These are phyloP conservation scores for Orgyia antiqua DNA, from an alignment of 2,888 invertebrate species.

Conservation along the genomic window DNA sequence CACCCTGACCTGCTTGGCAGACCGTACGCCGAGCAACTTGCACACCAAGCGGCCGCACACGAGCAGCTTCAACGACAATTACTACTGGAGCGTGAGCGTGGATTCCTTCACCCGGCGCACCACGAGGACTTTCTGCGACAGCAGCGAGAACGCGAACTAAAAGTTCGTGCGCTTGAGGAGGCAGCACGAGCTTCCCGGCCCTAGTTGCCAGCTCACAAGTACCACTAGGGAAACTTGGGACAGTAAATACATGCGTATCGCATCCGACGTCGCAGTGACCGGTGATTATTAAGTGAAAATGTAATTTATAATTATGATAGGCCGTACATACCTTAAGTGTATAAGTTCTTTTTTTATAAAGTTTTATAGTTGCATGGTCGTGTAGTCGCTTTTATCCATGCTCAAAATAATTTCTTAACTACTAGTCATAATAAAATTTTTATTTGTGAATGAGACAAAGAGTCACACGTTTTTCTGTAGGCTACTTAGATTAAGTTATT, in stretches of 20 bases:
- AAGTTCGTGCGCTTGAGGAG: constrained; percentile 91
- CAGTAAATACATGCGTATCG: constrained; percentile 10
- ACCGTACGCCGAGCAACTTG: constrained; percentile 89
- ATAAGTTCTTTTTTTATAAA: constrained; percentile 62
- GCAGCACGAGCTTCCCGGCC: constrained; percentile 83
- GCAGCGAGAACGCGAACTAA: constrained; percentile 90
- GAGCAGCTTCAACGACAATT: constrained; percentile 92
- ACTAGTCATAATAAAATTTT: constrained; percentile 72
- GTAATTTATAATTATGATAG: constrained; percentile 67
- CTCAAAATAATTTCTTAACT: constrained; percentile 74
- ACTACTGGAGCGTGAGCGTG: constrained; percentile 88
- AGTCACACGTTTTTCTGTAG: constrained; percentile 43
- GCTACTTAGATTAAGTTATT: constrained; percentile 59
- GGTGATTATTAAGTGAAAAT: constrained; percentile 49
- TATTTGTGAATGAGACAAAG: constrained; percentile 48
- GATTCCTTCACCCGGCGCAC: constrained; percentile 78
- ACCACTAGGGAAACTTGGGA: constrained; percentile 5
- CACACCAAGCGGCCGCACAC: constrained; percentile 88
- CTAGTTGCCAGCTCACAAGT: constrained; percentile 32
- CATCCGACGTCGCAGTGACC: constrained; percentile 23
- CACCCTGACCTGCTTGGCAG: constrained; percentile 88
- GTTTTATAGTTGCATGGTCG: constrained; percentile 74
- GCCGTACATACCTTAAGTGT: constrained; percentile 33
- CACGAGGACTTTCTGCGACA: constrained; percentile 81
- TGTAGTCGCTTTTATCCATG: constrained; percentile 73